These are phyloP conservation scores for Heterochromis multidens DNA, from an alignment of 2,113 vertebrate genomes.

Conservation along the genomic window DNA sequence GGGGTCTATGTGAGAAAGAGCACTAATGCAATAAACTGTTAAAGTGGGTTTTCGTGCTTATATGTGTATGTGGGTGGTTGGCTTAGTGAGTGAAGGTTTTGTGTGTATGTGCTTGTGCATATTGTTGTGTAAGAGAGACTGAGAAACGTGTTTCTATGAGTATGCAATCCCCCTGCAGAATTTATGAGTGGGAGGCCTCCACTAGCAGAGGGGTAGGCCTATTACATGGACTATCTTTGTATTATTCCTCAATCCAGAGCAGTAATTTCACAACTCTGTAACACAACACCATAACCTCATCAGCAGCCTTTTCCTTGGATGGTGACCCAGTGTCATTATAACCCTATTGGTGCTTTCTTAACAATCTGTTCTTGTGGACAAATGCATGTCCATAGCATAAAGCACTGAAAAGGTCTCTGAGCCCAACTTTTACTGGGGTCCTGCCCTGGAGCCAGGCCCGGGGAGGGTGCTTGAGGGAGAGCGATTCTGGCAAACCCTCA, in stretches of 20 bases:
- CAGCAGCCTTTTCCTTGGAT: not conserved
- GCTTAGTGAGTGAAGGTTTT: not conserved
- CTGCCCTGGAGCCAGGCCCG: too few relatives aligned
- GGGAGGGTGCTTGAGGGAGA: too few relatives aligned
- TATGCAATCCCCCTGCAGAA: not conserved
- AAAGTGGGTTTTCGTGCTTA: not conserved
- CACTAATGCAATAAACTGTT: constrained; percentile 42
- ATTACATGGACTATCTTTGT: constrained; percentile 14
- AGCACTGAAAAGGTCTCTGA: not conserved
- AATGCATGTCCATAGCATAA: not conserved
- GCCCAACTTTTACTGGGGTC: not conserved
- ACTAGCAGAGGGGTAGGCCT: constrained; percentile 8
- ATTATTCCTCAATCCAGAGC: constrained; percentile 5
- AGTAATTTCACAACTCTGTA: constrained; percentile 34
- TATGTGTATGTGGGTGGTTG: constrained; percentile 6
- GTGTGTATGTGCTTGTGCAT: not conserved
- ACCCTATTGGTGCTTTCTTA: not conserved
- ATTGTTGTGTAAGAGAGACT: not conserved
- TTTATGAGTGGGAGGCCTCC: constrained; percentile 52
- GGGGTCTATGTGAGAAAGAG: not conserved
- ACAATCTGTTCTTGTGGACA: not conserved
- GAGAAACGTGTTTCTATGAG: constrained; percentile 9
- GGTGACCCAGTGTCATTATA: not conserved
- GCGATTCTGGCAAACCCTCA: too few relatives aligned
- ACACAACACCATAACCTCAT: not conserved